Evolutionary conservation across 2,797 vertebrate genomes (phyloP).

Genomic region (Phoebastria nigripes): DNA sequence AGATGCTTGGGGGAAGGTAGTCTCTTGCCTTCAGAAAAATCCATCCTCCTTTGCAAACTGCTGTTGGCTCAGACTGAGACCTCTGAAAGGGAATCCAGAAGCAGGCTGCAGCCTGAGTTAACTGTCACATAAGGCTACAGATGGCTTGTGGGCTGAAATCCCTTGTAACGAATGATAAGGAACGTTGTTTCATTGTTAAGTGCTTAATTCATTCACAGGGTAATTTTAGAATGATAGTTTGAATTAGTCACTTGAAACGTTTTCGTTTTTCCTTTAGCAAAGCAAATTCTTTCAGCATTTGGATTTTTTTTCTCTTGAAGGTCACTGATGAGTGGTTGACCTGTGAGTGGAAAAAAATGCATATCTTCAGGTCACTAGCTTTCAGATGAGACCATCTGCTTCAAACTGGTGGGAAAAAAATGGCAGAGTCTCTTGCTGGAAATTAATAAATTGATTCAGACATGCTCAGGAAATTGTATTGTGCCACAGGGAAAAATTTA

Average conservation of each 20-base stretch:
- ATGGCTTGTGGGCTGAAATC: conserved; percentile 16
- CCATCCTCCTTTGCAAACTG: neutral
- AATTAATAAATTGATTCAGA: conserved; percentile 23
- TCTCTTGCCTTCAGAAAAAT: neutral
- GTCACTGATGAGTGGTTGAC: neutral
- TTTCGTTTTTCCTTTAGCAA: conserved; percentile 1
- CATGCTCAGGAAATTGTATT: neutral
- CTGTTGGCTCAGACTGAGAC: neutral
- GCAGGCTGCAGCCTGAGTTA: neutral
- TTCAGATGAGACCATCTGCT: conserved; percentile 43
- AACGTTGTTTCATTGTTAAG: conserved; percentile 1
- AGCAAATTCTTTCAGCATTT: neutral
- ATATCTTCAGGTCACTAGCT: neutral
- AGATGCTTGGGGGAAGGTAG: neutral
- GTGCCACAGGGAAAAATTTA: neutral
- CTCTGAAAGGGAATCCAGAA: neutral
- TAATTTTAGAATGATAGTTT: neutral
- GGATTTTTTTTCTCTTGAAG: neutral
- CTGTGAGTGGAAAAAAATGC: neutral
- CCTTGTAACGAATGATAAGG: neutral
- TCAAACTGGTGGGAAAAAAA: neutral
- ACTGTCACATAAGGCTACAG: neutral
- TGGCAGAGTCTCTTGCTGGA: neutral
- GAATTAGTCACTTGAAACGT: neutral
- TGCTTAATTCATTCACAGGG: neutral